Percentiles rank a stretch among this genome's conserved stretches.
These are phyloP conservation scores for Hylaeus anthracinus DNA, from an alignment of 1,140 invertebrate species.

Conservation along the genomic window DNA sequence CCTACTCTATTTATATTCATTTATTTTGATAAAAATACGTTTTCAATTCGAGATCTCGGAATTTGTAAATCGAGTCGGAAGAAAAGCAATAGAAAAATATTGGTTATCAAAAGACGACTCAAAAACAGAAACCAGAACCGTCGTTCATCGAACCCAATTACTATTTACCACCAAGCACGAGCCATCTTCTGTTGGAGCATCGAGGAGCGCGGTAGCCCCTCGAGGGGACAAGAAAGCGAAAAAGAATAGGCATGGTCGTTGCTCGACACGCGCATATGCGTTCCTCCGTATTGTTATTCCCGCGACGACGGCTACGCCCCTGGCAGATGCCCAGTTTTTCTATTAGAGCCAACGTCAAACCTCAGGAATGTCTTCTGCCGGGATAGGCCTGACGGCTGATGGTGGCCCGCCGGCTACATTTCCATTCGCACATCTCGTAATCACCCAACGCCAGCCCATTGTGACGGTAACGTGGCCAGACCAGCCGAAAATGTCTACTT, in stretches of 20 bases:
- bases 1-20: too few relatives aligned
- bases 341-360: constrained; percentile 53
- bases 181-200: too few relatives aligned
- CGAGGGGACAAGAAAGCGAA: neutral
- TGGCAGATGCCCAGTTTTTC: constrained; percentile 64
- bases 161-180: too few relatives aligned
- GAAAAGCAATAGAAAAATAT: too few relatives aligned
- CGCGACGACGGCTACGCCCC: constrained; percentile 34
- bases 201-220: too few relatives aligned
- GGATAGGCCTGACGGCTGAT: constrained; percentile 25
- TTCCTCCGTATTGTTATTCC: constrained; percentile 56
- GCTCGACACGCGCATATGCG: constrained; percentile 15
- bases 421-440: constrained; percentile 36
- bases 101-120: too few relatives aligned
- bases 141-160: too few relatives aligned
- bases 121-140: too few relatives aligned
- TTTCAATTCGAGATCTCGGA: too few relatives aligned
- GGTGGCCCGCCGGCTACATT: constrained; percentile 33
- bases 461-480: neutral
- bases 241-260: constrained; percentile 4
- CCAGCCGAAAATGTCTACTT: constrained; percentile 7
- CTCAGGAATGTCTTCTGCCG: constrained; percentile 46
- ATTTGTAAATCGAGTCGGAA: too few relatives aligned
- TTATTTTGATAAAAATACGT: too few relatives aligned
- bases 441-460: neutral